phyloP scores from a whole-genome alignment of 2,797 vertebrate species.

The Rhadinocentrus ornatus region DNA sequence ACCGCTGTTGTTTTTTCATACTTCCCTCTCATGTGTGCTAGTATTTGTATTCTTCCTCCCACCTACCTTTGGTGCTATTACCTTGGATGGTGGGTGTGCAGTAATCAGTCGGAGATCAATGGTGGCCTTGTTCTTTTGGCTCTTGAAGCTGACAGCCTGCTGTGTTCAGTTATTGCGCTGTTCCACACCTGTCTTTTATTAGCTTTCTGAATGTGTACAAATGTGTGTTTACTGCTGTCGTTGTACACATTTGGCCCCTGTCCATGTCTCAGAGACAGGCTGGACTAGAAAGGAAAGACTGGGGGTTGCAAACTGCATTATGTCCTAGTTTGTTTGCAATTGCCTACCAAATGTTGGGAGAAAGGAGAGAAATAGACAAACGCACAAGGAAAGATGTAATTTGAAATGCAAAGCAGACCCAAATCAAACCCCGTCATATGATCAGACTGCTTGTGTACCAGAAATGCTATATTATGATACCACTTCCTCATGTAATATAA shows the following conservation, averaged over 20 bases:
- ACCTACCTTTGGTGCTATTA: slow-evolving; percentile 43
- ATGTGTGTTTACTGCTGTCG: slow-evolving; percentile 39
- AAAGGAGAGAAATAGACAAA: slow-evolving; percentile 36
- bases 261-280: slow-evolving; percentile 48
- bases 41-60: slow-evolving; percentile 29
- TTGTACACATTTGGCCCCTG: slow-evolving; percentile 54
- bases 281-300: slow-evolving; percentile 63
- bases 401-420: slow-evolving; percentile 63
- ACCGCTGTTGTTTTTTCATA: slow-evolving; percentile 35
- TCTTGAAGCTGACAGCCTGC: slow-evolving; percentile 52
- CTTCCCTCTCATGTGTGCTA: background rate
- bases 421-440: slow-evolving; percentile 22
- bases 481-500: slow-evolving; percentile 23
- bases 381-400: slow-evolving; percentile 8
- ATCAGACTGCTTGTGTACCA: slow-evolving; percentile 6
- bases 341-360: slow-evolving; percentile 78
- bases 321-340: slow-evolving; percentile 76
- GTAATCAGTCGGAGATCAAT: slow-evolving; percentile 63
- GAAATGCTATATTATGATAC: background rate
- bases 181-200: slow-evolving; percentile 73
- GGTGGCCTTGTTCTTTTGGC: slow-evolving; percentile 60
- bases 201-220: slow-evolving; percentile 43
- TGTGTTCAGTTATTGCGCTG: slow-evolving; percentile 64
- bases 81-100: slow-evolving; percentile 43
- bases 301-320: slow-evolving; percentile 45